Evolutionary conservation across 1,140 invertebrate genomes (phyloP).

Genomic region (Aphelenchoides fujianensis): DNA sequence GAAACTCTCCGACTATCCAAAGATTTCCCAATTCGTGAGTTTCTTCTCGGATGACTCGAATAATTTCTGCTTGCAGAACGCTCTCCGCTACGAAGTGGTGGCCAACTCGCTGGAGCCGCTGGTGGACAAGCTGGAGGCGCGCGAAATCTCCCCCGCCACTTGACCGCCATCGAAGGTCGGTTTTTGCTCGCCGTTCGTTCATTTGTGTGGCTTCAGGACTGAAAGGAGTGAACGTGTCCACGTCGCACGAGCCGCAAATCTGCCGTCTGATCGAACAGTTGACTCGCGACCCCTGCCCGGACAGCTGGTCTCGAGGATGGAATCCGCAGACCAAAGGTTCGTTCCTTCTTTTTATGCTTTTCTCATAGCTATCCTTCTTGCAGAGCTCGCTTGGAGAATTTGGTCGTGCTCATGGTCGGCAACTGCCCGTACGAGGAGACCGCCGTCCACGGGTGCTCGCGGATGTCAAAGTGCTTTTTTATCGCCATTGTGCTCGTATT

Average conservation of each 20-base stretch:
- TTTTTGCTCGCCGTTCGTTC: neutral
- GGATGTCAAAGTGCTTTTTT: no score
- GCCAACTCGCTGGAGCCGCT: slow-evolving; percentile 69
- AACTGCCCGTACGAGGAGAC: slow-evolving; percentile 96
- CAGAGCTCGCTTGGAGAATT: slow-evolving; percentile 70
- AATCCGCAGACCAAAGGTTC: slow-evolving; percentile 30
- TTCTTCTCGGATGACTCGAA: neutral
- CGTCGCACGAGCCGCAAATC: slow-evolving; percentile 59
- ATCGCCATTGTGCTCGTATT: no score
- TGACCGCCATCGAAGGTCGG: slow-evolving; percentile 50
- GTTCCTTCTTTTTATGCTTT: slow-evolving; percentile 20
- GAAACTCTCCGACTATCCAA: slow-evolving; percentile 47
- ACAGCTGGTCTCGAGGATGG: slow-evolving; percentile 37
- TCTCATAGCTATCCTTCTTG: slow-evolving; percentile 18
- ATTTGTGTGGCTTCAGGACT: slow-evolving; percentile 36
- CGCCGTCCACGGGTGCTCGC: slow-evolving; percentile 77
- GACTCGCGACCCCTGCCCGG: slow-evolving; percentile 41
- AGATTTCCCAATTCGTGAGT: slow-evolving; percentile 54
- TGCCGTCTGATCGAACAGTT: slow-evolving; percentile 49
- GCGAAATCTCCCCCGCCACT: slow-evolving; percentile 36
- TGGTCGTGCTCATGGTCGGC: slow-evolving; percentile 90
- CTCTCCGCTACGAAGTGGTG: slow-evolving; percentile 80
- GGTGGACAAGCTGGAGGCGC: slow-evolving; percentile 33
- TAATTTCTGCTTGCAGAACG: slow-evolving; percentile 70
- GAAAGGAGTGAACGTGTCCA: slow-evolving; percentile 62